phyloP scores from a whole-genome alignment of 2,797 vertebrate species.

The Heterohyrax brucei region DNA sequence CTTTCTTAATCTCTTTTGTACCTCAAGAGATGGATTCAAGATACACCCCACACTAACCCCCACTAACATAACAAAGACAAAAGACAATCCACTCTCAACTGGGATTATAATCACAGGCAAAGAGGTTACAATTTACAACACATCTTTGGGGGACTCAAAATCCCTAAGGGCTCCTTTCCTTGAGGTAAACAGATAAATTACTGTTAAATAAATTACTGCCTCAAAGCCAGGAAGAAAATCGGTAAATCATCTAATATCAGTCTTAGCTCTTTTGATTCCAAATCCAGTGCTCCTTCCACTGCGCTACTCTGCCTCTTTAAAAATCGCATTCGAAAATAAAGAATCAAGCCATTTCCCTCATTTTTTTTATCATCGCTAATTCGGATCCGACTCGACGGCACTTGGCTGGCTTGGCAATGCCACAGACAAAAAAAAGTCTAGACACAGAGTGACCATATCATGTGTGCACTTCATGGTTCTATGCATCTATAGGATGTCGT shows the following conservation, averaged over 20 bases:
- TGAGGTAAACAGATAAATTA: background rate
- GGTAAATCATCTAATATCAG: slow-evolving; percentile 26
- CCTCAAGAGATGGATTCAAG: no score
- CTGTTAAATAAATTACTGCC: slow-evolving; percentile 5
- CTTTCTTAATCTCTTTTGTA: no score
- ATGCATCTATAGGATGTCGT: no score
- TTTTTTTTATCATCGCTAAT: slow-evolving; percentile 22
- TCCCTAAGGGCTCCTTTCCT: background rate
- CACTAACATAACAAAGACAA: no score
- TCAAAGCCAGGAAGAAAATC: background rate
- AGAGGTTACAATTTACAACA: no score
- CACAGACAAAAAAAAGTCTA: background rate
- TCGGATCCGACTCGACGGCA: no score
- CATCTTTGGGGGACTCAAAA: no score
- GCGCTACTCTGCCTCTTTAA: background rate
- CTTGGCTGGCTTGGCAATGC: no score
- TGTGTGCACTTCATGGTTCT: no score
- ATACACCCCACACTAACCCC: no score
- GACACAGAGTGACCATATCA: background rate
- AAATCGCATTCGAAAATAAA: slow-evolving; percentile 34
- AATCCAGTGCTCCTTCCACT: background rate
- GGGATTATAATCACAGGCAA: no score
- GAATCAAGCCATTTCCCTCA: background rate
- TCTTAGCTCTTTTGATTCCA: slow-evolving; percentile 21
- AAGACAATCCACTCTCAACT: no score